Evolutionary conservation across 2,888 invertebrate species (phyloP).

Genomic region (Cryptus armator): DNA sequence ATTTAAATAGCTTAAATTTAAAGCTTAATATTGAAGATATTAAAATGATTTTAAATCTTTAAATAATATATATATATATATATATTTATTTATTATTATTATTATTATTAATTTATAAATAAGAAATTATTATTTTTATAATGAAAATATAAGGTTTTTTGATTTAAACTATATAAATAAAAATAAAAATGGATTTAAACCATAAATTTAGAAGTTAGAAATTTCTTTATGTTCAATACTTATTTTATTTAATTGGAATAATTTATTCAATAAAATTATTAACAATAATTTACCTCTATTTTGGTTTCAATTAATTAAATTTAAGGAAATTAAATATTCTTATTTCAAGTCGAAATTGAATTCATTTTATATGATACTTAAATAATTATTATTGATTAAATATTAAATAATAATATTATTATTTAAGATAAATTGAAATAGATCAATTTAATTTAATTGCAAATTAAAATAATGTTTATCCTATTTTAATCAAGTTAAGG

Average conservation of each 20-base stretch:
- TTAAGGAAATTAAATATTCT: conserved; percentile 71
- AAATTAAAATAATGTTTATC: conserved; percentile 64
- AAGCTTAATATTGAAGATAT: conserved; percentile 75
- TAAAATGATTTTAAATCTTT: conserved; percentile 79
- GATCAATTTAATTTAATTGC: conserved; percentile 69
- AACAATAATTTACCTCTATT: conserved; percentile 89
- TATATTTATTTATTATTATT: too few relatives aligned
- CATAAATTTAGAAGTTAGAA: conserved; percentile 89
- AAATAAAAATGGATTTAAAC: conserved; percentile 85
- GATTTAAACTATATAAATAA: conserved; percentile 88
- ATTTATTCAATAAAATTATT: conserved; percentile 88
- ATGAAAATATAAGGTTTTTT: conserved; percentile 90
- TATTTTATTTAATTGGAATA: conserved; percentile 86
- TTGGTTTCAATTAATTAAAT: conserved; percentile 86
- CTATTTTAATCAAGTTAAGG: conserved; percentile 86
- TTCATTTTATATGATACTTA: conserved; percentile 85
- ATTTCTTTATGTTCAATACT: conserved; percentile 86
- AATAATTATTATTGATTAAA: too few relatives aligned
- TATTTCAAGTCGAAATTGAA: conserved; percentile 87
- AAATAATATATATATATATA: too few relatives aligned
- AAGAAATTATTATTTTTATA: conserved; percentile 82
- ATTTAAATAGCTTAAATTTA: conserved; percentile 70
- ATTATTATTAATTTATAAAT: conserved; percentile 75
- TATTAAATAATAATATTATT: too few relatives aligned
- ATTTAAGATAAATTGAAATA: background rate